Evolutionary conservation across 2,888 invertebrate genomes (phyloP), one percentile per base, ranked within the genome.

Genomic region (Oscheius sp.): DNA sequence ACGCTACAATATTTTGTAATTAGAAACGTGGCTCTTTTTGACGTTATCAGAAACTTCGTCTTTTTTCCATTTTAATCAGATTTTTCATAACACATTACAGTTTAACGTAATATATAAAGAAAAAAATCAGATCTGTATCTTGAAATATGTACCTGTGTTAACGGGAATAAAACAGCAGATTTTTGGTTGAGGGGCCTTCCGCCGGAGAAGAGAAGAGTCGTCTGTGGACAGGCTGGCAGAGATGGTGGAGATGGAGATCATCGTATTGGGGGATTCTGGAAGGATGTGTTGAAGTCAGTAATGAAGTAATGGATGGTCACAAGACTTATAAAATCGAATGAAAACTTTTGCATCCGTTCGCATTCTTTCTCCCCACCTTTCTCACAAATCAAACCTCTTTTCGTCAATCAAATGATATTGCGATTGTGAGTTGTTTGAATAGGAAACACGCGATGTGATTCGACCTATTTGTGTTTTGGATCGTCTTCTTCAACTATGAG

Each of bases 181-280:
- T 17, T 45, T 59, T 2, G 57, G 59, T n/a, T 47, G 26, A 12
- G 49, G 49, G 6, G 17, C 30, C 26, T 26, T 47, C 17, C 67
- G 51, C 5, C 56, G 57, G n/a, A 59, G 28, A 5, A 59, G 28
- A 20, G 54, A 54, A 32, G 67, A 45, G 30, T 67, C 67, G 45
- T 67, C 67, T 6, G 67, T 67, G 22, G 67, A 67, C 1, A 67
- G 30, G 26, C 49, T 59, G 24, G 67, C 57, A 4, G 67, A 67
- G 17, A 67, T 67, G 24, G 67, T 59, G 28, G 67, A 57, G 26
- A 67, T 67, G n/a, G 67, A 67, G 17, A 67, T 67, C 67, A 67
- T 67, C 0, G 50, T 49, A 5, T 47, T 26, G 6, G 47, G 12
- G 20, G 49, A 14, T n/a, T 65, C 65, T 65, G 65, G 32, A 65